Evolutionary conservation across 2,113 vertebrate species (phyloP).

Genomic region (Capreolus pygargus): DNA sequence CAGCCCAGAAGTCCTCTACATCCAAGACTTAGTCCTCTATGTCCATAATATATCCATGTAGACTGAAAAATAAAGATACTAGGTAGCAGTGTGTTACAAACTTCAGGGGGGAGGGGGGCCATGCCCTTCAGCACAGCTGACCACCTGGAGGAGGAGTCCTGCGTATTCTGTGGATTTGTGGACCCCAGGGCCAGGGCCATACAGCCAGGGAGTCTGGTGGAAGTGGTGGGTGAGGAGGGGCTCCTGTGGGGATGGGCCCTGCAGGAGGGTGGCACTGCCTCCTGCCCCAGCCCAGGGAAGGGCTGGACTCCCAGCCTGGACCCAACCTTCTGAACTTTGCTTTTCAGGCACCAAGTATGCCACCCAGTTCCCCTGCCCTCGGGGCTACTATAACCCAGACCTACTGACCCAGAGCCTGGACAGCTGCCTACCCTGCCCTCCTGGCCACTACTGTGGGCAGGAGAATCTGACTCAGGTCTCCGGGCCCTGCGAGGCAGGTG

Average conservation of each 20-base stretch:
- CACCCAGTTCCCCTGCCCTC: conserved; percentile 92
- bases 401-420: conserved; percentile 92
- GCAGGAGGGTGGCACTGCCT: background rate
- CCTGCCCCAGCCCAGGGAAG: background rate
- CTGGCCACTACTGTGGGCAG: conserved; percentile 91
- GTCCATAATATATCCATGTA: background rate
- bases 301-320: background rate
- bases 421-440: conserved; percentile 93
- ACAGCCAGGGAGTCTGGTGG: background rate
- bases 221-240: background rate
- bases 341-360: conserved; percentile 88
- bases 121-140: background rate
- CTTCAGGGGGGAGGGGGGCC: background rate
- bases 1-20: background rate
- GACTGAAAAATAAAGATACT: background rate
- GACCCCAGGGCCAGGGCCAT: too few species aligned
- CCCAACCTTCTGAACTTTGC: background rate
- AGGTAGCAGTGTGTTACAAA: background rate
- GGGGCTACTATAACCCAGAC: conserved; percentile 96
- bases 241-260: background rate
- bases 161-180: background rate
- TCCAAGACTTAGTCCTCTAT: background rate
- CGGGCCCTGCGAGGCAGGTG: conserved; percentile 91
- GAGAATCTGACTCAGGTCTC: conserved; percentile 89
- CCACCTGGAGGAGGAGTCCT: background rate